Conservation (phyloP, 2,797 vertebrate genomes). For the Cetoscarus ocellatus region DNA sequence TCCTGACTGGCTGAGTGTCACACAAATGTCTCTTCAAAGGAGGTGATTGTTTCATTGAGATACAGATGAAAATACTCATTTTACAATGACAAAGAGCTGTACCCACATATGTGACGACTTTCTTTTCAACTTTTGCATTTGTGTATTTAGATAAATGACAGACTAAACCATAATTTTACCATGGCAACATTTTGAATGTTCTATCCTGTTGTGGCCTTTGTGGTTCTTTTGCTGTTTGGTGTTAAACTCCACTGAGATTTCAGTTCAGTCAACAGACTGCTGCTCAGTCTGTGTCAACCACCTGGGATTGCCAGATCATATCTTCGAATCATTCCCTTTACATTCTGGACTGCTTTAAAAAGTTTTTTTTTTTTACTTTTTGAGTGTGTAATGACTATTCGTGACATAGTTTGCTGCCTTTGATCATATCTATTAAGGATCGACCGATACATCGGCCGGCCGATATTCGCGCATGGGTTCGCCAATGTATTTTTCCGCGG, state of each 20-base stretch:
- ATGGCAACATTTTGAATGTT: neutral
- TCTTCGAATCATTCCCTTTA: slow-evolving; percentile 46
- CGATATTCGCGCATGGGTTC: no score
- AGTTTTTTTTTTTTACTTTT: slow-evolving; percentile 1
- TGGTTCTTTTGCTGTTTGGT: slow-evolving; percentile 15
- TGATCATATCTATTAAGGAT: no score
- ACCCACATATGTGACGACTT: neutral
- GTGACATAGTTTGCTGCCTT: neutral
- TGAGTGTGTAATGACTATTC: slow-evolving; percentile 7
- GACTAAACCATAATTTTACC: neutral
- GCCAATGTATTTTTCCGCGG: no score
- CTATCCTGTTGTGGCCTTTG: slow-evolving; percentile 5
- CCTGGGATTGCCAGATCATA: slow-evolving; percentile 58
- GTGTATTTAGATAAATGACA: slow-evolving; percentile 6
- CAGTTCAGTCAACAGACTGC: slow-evolving; percentile 29
- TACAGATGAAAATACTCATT: neutral
- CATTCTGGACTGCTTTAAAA: slow-evolving; percentile 17
- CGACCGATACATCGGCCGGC: no score
- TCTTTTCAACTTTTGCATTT: slow-evolving; percentile 1
- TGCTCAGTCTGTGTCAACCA: slow-evolving; percentile 31
- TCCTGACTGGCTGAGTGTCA: neutral
- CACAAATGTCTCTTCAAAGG: neutral
- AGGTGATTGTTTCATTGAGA: neutral
- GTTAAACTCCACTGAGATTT: slow-evolving; percentile 38
- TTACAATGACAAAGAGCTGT: neutral